A percentile compares a stretch with the other conserved stretches of the same genome.
These are phyloP conservation scores for Yponomeuta plumbellus DNA, from an alignment of 2,888 invertebrate species.

Conservation along the genomic window DNA sequence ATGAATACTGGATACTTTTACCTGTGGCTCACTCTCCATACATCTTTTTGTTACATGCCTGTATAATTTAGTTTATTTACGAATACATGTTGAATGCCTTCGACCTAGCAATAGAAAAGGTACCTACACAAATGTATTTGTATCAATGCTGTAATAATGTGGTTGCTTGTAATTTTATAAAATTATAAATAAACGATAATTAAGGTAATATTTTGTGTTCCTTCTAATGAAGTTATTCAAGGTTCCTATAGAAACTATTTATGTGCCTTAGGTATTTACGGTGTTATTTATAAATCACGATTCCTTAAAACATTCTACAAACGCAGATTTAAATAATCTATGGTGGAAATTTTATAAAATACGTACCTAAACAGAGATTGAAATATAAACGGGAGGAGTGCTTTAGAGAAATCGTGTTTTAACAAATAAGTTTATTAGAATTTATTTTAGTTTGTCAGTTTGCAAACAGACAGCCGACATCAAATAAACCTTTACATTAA, in stretches of 20 bases:
- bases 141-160: slow-evolving; percentile 60
- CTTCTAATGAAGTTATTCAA: background rate
- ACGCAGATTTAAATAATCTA: too few relatives aligned
- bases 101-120: slow-evolving; percentile 12
- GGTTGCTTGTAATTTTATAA: slow-evolving; percentile 73
- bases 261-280: background rate
- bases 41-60: background rate
- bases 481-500: too few relatives aligned
- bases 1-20: background rate
- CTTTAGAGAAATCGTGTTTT: too few relatives aligned
- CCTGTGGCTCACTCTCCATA: background rate
- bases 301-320: too few relatives aligned
- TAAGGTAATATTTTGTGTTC: background rate
- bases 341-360: too few relatives aligned
- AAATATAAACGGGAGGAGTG: too few relatives aligned
- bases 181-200: slow-evolving; percentile 51
- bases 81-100: background rate
- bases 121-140: background rate
- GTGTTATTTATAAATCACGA: background rate
- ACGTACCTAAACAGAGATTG: too few relatives aligned
- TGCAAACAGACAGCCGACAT: too few relatives aligned
- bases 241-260: background rate
- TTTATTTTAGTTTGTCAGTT: too few relatives aligned
- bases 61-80: background rate
- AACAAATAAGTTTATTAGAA: too few relatives aligned